Conservation (phyloP, 37 sponge, comb jelly and placozoan genomes). For the Cladorhizidae sp. region DNA sequence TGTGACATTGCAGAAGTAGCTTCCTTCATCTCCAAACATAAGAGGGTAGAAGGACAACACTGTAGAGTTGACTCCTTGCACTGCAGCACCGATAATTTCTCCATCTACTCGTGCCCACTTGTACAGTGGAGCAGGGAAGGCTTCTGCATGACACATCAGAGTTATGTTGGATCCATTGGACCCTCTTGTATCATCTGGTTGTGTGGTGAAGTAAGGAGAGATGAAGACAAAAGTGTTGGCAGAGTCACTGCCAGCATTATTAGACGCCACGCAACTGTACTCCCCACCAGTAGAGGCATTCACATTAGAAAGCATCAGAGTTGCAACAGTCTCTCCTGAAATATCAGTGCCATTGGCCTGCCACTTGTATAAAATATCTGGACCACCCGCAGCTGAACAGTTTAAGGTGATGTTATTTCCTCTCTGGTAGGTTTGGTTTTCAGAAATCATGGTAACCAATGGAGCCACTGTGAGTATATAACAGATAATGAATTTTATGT, state of each 20-base stretch:
- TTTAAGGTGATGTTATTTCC: not conserved
- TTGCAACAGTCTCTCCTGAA: too few relatives aligned
- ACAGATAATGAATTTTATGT: too few relatives aligned
- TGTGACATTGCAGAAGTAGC: not conserved
- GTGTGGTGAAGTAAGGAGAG: not conserved
- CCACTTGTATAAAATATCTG: constrained; percentile 6
- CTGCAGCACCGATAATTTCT: not conserved
- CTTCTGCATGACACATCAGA: not conserved
- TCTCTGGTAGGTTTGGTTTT: not conserved
- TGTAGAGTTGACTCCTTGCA: not conserved
- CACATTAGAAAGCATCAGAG: not conserved
- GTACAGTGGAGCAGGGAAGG: constrained; percentile 5
- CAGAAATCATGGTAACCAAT: too few relatives aligned
- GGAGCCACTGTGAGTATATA: too few relatives aligned
- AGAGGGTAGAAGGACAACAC: not conserved
- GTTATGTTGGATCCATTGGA: not conserved
- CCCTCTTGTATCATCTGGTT: not conserved
- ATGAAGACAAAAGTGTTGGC: not conserved
- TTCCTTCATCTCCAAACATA: constrained; percentile 13
- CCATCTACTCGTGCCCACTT: not conserved
- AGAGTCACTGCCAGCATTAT: not conserved
- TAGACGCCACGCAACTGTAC: constrained; percentile 9
- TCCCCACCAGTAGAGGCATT: constrained; percentile 7
- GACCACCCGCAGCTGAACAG: constrained; percentile 8
- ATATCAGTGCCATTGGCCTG: not conserved